phyloP scores from a whole-genome alignment of 2,797 vertebrate species.

The Dendrocincla fuliginosa region DNA sequence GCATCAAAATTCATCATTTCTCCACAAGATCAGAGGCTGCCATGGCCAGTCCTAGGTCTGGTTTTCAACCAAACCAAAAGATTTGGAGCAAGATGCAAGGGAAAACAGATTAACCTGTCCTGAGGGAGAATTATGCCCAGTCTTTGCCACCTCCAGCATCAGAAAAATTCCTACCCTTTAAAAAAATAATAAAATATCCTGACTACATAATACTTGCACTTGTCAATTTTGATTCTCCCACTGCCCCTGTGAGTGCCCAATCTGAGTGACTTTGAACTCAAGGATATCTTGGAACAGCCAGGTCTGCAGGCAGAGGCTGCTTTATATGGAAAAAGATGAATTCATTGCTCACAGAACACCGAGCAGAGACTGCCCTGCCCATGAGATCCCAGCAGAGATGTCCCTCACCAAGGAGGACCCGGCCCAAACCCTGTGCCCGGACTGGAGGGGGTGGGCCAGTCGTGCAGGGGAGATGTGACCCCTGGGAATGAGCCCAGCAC shows the following conservation, averaged over 20 bases:
- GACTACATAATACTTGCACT: neutral
- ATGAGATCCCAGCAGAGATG: neutral
- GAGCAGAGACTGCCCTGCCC: neutral
- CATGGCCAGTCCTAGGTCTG: neutral
- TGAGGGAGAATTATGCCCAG: neutral
- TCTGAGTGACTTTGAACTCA: neutral
- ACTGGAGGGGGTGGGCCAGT: accelerated
- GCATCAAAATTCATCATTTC: neutral
- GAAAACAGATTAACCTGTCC: neutral
- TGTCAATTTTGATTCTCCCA: neutral
- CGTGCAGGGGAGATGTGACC: neutral
- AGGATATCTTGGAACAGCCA: neutral
- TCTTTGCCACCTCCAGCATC: neutral
- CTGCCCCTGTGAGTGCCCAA: neutral
- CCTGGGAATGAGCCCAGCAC: neutral
- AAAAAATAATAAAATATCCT: neutral
- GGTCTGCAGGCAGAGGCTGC: neutral
- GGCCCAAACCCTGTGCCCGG: neutral
- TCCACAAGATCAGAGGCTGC: neutral
- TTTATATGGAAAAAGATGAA: accelerated
- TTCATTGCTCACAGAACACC: neutral
- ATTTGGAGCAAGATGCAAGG: neutral
- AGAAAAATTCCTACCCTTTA: neutral
- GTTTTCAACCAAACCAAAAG: neutral
- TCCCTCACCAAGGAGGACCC: accelerated